Evolutionary conservation across 2,113 vertebrate species (phyloP).

Genomic region (Tauraco erythrolophus): DNA sequence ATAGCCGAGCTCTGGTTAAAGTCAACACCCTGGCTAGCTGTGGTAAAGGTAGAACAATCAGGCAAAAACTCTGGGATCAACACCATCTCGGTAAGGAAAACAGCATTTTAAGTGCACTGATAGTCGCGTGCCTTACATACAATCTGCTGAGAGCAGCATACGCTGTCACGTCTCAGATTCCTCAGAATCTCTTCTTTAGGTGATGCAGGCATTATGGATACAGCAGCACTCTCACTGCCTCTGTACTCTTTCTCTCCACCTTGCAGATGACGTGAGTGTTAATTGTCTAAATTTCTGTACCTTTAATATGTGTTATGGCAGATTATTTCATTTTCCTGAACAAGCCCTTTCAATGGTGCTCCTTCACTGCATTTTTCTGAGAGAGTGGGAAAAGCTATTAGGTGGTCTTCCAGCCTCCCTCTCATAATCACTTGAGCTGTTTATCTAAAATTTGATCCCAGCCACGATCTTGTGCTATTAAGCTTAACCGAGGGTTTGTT

Average conservation of each 20-base stretch:
- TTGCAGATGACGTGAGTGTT: background rate
- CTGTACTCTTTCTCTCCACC: background rate
- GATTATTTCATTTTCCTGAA: background rate
- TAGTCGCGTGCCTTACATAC: background rate
- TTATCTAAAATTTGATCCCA: background rate
- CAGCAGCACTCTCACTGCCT: background rate
- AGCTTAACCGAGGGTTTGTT: background rate
- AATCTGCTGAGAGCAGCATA: background rate
- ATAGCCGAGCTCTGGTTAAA: background rate
- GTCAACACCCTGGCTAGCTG: background rate
- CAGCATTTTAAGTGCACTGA: background rate
- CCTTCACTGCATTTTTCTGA: background rate
- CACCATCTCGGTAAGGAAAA: background rate
- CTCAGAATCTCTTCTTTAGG: background rate
- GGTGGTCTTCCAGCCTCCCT: background rate
- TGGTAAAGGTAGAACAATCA: background rate
- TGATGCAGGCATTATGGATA: background rate
- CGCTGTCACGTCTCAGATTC: rapidly evolving
- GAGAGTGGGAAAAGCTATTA: background rate
- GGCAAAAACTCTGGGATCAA: background rate
- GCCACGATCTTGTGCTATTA: background rate
- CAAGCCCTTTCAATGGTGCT: background rate
- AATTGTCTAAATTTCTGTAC: background rate
- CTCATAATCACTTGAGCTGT: background rate
- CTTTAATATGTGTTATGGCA: background rate